Base-by-base conservation (phyloP, 2,797 vertebrate species). In the Falco concolor region DNA sequence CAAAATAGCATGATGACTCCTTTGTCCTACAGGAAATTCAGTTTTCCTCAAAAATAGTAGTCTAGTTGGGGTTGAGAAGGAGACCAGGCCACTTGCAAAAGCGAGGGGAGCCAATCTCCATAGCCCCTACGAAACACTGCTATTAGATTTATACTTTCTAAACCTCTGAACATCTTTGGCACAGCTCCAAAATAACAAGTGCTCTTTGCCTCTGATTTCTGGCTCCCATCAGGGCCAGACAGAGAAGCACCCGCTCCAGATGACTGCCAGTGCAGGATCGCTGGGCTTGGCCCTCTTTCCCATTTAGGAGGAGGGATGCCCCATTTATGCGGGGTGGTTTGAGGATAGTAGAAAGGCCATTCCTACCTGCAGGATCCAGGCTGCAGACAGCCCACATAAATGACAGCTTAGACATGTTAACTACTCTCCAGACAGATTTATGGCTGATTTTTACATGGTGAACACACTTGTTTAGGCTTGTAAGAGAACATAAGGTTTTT, bases 401-500 rank as follows among this genome's bases (percentile, higher is more conserved):
- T 25, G 53, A 92, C 52, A 89, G 34, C 36, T 89, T 38, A 74
- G 78, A 83, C 65, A 74, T 17, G 15, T 49, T 88, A 90, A 91
- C 75, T 81, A 25, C 54, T 85, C 89, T 89, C 65, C 75, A 89
- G 73, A 28, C 44, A 86, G 79, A 52, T 89, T 91, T 74, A 78
- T 78, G 70, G 73, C 45, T 89, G 76, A 78, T 75, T 92, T 92
- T 88, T 49, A 85, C 82, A 89, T 14, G 42, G 81, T 64, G 69
- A 91, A 86, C 61, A 75, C 30, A 52, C 73, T 92, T 94, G 78
- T 72, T 95, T 78, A 88, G 91, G 65, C 76, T 91, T 94, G 61
- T 81, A 86, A 81, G 75, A 54, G 89, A 96, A 84, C 76, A 88
- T 84, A 84, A 88, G 79, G 38, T 59, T 95, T 94, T 95, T 89